phyloP scores from a whole-genome alignment of 2,113 vertebrate genomes.

The Engraulis encrasicolus region DNA sequence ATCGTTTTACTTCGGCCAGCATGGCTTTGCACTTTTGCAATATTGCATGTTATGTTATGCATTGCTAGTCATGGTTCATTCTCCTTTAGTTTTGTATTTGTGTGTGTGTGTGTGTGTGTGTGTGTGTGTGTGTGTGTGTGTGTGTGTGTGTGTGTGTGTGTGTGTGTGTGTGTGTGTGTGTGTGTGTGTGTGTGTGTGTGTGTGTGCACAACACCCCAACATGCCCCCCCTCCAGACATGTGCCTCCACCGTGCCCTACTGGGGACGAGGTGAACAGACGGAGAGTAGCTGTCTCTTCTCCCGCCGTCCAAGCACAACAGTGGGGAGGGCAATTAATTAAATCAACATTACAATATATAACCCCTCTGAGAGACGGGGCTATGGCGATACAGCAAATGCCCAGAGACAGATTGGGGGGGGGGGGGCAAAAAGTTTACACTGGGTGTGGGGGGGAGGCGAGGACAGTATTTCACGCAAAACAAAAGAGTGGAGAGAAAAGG shows the following conservation, averaged over 20 bases:
- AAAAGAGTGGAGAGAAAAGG: slow-evolving; percentile 29
- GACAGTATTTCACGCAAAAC: slow-evolving; percentile 51
- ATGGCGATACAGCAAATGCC: slow-evolving; percentile 53
- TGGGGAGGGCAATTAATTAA: slow-evolving; percentile 58
- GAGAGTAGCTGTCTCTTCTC: slow-evolving; percentile 28
- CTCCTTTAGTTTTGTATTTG: background rate
- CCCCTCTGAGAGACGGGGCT: slow-evolving; percentile 44
- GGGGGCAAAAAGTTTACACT: slow-evolving; percentile 59
- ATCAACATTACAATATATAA: slow-evolving; percentile 54
- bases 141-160: slow-evolving; percentile 12
- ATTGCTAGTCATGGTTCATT: background rate
- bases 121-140: slow-evolving; percentile 54
- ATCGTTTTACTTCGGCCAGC: too few relatives aligned
- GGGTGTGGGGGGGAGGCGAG: too few relatives aligned
- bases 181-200: slow-evolving; percentile 17
- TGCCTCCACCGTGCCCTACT: background rate
- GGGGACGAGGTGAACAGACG: slow-evolving; percentile 30
- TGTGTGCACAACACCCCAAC: background rate
- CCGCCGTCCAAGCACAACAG: slow-evolving; percentile 36
- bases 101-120: slow-evolving; percentile 26
- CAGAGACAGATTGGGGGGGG: slow-evolving; percentile 52
- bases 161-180: slow-evolving; percentile 45
- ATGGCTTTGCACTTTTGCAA: too few relatives aligned
- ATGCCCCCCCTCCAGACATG: background rate
- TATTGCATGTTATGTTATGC: too few relatives aligned